Conservation (phyloP, 1,140 invertebrate species). For the Drosophila virilis region DNA sequence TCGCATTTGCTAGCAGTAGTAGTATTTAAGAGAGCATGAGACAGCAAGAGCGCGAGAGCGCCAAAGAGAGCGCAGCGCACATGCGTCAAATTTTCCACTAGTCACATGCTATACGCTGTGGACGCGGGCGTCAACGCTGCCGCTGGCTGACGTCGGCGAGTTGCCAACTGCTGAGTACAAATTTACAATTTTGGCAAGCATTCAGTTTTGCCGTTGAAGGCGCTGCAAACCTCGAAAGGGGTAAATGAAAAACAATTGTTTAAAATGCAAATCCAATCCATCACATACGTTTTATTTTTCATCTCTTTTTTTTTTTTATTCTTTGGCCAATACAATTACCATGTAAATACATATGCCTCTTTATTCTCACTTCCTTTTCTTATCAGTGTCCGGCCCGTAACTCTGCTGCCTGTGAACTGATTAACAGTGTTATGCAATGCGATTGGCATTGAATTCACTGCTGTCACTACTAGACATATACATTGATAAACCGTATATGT, state of each 20-base stretch:
- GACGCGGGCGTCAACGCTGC: conserved; percentile 40
- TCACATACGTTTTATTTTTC: neutral
- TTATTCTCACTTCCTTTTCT: conserved; percentile 48
- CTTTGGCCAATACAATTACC: conserved; percentile 16
- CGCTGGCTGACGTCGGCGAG: conserved; percentile 33
- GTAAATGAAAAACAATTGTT: conserved; percentile 80
- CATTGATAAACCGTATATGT: neutral
- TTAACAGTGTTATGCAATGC: conserved; percentile 60
- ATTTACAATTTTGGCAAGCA: conserved; percentile 61
- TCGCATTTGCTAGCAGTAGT: neutral
- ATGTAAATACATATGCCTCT: conserved; percentile 3
- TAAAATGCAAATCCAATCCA: neutral
- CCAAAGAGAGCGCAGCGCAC: conserved; percentile 23
- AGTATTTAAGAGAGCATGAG: conserved; percentile 12
- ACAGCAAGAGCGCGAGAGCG: conserved; percentile 9
- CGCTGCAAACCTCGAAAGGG: conserved; percentile 73
- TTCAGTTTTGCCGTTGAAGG: conserved; percentile 19
- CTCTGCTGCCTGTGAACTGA: conserved; percentile 2
- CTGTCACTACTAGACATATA: conserved; percentile 21
- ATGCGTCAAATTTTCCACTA: conserved; percentile 57
- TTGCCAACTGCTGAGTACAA: conserved; percentile 65
- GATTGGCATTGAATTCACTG: conserved; percentile 63
- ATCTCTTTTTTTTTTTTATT: conserved; percentile 31
- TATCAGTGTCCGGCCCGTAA: neutral
- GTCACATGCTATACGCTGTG: conserved; percentile 68